These are phyloP conservation scores for Drosophila greeni DNA, from an alignment of 2,888 invertebrate genomes.

Conservation along the genomic window DNA sequence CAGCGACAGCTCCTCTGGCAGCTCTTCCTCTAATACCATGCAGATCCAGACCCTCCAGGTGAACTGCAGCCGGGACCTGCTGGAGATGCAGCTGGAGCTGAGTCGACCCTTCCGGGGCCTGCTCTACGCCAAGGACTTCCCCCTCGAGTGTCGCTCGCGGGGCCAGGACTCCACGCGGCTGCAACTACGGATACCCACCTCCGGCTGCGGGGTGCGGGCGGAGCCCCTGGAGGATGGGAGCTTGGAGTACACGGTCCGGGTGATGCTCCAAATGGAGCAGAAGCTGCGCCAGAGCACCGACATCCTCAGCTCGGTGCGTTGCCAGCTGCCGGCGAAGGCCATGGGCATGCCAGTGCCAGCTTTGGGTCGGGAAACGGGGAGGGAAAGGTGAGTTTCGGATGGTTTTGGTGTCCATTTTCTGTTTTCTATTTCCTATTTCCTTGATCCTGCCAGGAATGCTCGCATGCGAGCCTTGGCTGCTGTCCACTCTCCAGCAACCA, in stretches of 20 bases:
- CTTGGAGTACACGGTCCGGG: constrained; percentile 83
- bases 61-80: constrained; percentile 82
- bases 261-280: constrained; percentile 87
- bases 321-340: constrained; percentile 78
- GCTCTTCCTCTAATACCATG: constrained; percentile 32
- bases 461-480: constrained; percentile 61
- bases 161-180: constrained; percentile 79
- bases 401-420: no score
- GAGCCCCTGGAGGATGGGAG: constrained; percentile 79
- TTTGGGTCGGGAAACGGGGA: constrained; percentile 24
- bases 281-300: constrained; percentile 87
- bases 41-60: constrained; percentile 81
- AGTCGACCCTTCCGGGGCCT: constrained; percentile 83
- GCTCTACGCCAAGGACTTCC: constrained; percentile 87
- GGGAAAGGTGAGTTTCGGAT: constrained; percentile 55
- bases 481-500: not conserved
- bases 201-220: constrained; percentile 85
- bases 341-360: constrained; percentile 72
- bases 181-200: constrained; percentile 75
- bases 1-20: not conserved
- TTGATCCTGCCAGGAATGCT: constrained; percentile 47
- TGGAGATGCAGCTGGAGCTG: constrained; percentile 83
- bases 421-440: not conserved
- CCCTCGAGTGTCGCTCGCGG: constrained; percentile 84
- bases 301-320: constrained; percentile 83